Conservation (phyloP, 92 coral and sea anemone genomes). For the Metridium senile region DNA sequence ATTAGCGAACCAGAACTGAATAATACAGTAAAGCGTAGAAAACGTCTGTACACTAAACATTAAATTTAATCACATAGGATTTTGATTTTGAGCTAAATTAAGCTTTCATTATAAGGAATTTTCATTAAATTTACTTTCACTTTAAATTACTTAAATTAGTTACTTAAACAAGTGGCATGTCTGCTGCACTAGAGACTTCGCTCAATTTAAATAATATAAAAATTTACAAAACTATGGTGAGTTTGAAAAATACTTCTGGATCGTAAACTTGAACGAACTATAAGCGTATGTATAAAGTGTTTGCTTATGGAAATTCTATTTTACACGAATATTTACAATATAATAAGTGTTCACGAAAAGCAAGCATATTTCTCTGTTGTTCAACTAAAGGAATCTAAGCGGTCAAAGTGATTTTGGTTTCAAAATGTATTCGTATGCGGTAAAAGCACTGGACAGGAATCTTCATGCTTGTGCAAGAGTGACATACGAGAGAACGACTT, state of each 20-base stretch:
- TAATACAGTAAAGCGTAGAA: background rate
- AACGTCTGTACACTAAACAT: too few relatives aligned
- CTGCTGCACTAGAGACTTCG: constrained; percentile 1
- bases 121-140: background rate
- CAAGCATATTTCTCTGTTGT: background rate
- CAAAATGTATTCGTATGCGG: background rate
- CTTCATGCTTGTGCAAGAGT: constrained; percentile 70
- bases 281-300: background rate
- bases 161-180: background rate
- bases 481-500: constrained; percentile 91
- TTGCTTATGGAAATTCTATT: background rate
- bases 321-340: background rate
- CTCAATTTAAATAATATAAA: background rate
- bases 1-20: constrained; percentile 22
- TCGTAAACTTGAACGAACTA: background rate
- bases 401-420: too few relatives aligned
- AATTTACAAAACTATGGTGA: background rate
- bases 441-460: constrained; percentile 29
- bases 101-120: background rate
- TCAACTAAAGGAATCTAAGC: background rate
- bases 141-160: background rate
- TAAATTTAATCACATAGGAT: background rate
- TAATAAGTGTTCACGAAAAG: background rate
- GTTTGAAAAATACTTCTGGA: background rate
- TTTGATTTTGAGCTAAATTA: background rate